Base-by-base conservation (phyloP, 2,888 invertebrate species). In the Drosophila paramelanica region DNA sequence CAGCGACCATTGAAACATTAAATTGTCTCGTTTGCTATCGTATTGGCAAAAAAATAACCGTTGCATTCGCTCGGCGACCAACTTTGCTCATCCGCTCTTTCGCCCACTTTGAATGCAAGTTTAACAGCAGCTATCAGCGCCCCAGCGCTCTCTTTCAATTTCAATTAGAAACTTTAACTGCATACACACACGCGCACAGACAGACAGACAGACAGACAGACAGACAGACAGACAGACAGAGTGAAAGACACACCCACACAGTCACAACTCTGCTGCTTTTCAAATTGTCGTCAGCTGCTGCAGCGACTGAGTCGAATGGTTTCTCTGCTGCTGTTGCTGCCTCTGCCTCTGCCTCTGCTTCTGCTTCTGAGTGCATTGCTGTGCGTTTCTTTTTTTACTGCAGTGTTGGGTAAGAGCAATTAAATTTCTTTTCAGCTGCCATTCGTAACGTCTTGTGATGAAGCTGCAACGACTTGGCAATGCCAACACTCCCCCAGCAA, bases 131-230 rank as follows among this genome's bases (percentile, higher is more conserved):
- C 69, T 65, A 68, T 79, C 75, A 79, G 49, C 66, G 57, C 52
- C 62, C 52, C 52, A 46, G 13, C 62, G 52, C 52, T 73, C 84
- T 81, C 78, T 87, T 89, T 88, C 79, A 84, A 78, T 89, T 84
- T 89, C 88, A 84, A 84, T 89, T 84, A 84, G 85, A 84, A 89
- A 89, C 82, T 89, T 84, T 75, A 84, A 83, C 85, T 73, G 81
- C 68, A 38, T 20, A n/a, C 5, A 42, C 53, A 62, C 46, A 47
- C 64, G 53, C 38, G 47, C 56, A 56, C 47, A 62, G 51, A 41
- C 58, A 50, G 39, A 67, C 27, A 52, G 20, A 67, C 27, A 52
- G 20, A 58, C 27, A 43, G 5, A 43, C 46, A 56, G 11, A 39
- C 58, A 50, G 39, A 67, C 27, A 52, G 20, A 67, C 27, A 52